Conservation (phyloP, 1,140 invertebrate species). For the Leptoteleia sp. region DNA sequence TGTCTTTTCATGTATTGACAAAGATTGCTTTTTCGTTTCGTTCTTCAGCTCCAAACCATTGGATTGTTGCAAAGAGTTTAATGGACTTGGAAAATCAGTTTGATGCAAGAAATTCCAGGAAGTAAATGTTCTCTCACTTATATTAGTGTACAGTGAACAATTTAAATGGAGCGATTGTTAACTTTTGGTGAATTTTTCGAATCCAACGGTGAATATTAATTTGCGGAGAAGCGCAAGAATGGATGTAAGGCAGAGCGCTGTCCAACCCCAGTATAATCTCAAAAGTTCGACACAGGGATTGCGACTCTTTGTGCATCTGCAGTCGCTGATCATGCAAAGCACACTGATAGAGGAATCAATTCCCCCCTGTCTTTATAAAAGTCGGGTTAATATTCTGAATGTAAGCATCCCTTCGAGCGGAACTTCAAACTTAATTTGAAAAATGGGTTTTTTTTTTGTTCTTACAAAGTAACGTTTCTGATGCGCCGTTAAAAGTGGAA, state of each 20-base stretch:
- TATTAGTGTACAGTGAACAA: too few species aligned
- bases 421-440: conserved; percentile 46
- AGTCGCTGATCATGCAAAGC: conserved; percentile 59
- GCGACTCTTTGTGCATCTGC: conserved; percentile 58
- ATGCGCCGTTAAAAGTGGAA: background rate
- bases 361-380: conserved; percentile 45
- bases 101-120: too few species aligned
- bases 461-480: conserved; percentile 8
- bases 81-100: too few species aligned
- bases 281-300: conserved; percentile 49
- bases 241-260: conserved; percentile 3
- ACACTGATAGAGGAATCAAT: conserved; percentile 53
- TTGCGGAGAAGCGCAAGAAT: conserved; percentile 38
- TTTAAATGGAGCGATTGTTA: too few species aligned
- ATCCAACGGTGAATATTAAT: conserved; percentile 25
- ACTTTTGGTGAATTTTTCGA: too few species aligned
- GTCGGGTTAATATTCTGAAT: conserved; percentile 58
- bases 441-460: conserved; percentile 34
- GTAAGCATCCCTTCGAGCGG: conserved; percentile 56
- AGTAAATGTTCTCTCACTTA: too few species aligned
- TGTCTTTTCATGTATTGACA: too few species aligned
- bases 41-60: too few species aligned
- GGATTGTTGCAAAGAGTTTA: too few species aligned
- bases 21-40: too few species aligned
- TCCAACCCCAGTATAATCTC: conserved; percentile 42